These are phyloP conservation scores for Triplophysa bombifrons DNA, from an alignment of 2,797 vertebrate species.

Conservation along the genomic window DNA sequence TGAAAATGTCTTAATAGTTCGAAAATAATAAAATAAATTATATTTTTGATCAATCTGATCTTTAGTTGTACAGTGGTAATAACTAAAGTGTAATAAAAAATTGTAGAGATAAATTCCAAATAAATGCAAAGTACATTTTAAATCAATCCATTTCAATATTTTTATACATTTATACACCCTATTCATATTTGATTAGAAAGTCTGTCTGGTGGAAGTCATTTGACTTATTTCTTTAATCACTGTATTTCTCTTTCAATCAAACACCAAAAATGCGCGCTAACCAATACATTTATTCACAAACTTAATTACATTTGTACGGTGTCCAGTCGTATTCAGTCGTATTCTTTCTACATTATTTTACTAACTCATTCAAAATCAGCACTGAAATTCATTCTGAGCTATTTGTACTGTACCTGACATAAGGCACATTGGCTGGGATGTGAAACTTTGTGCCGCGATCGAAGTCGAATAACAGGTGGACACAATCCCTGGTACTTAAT, in stretches of 20 bases:
- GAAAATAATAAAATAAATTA: too few relatives aligned
- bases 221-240: too few relatives aligned
- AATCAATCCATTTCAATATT: constrained; percentile 50
- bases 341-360: too few relatives aligned
- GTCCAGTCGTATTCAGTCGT: constrained; percentile 91
- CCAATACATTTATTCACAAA: neutral
- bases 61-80: too few relatives aligned
- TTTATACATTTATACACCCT: too few relatives aligned
- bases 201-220: too few relatives aligned
- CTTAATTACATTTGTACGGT: constrained; percentile 68
- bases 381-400: neutral
- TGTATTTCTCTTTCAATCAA: neutral
- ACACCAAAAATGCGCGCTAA: neutral
- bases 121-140: too few relatives aligned
- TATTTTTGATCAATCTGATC: too few relatives aligned
- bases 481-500: constrained; percentile 95
- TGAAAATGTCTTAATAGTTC: constrained; percentile 17
- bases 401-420: constrained; percentile 85
- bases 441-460: constrained; percentile 98
- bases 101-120: too few relatives aligned
- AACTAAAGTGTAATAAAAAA: too few relatives aligned
- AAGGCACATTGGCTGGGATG: constrained; percentile 93
- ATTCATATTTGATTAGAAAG: neutral
- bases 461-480: constrained; percentile 88
- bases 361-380: too few relatives aligned